Base-by-base conservation (phyloP, 2,888 invertebrate genomes). In the Corbicula japonica region DNA sequence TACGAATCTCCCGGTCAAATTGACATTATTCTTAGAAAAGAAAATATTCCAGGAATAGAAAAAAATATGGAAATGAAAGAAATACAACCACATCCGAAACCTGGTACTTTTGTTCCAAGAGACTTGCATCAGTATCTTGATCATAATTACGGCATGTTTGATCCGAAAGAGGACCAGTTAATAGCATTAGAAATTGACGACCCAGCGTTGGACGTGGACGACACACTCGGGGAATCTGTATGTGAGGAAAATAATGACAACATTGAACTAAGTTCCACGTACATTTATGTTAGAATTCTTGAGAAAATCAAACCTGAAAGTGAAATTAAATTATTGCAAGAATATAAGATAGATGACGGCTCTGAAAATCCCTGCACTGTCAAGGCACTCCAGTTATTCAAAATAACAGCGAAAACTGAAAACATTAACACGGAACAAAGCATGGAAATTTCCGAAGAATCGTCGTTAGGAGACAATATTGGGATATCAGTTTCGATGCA, bases 171-270 rank as follows among this genome's bases (percentile, higher is more conserved):
- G 1, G 71, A 41, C n/a, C 76, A 84, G 32, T 84, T 77, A 54
- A 77, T 84, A 6, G 87, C 83, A 21, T 80, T 61, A 56, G 83
- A 83, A 48, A 46, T 87, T 15, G 74, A 76, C 28, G 87, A 86
- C 52, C 83, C 81, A 0, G 21, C 52, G 8, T 26, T 46, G 4
- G 6, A 58, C 23, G n/a, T 56, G 0, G 4, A 30, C 3, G 35
- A 66, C 23, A 12, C n/a, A 35, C n/a, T 3, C 32, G 4, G 5
- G n/a, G 3, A 8, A 21, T 32, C 30, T 32, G 2, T 15, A 54
- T n/a, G 41, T 15, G 54, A 60, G 28, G 71, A 61, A 30, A 38
- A 54, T 18, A 8, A 4, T 21, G 21, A 8, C 4, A n/a, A 6
- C 23, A 30, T 18, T 6, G 23, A 44, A 30, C 21, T 46, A n/a